Base-by-base conservation (phyloP, 2,888 invertebrate genomes). In the Tipula lateralis region DNA sequence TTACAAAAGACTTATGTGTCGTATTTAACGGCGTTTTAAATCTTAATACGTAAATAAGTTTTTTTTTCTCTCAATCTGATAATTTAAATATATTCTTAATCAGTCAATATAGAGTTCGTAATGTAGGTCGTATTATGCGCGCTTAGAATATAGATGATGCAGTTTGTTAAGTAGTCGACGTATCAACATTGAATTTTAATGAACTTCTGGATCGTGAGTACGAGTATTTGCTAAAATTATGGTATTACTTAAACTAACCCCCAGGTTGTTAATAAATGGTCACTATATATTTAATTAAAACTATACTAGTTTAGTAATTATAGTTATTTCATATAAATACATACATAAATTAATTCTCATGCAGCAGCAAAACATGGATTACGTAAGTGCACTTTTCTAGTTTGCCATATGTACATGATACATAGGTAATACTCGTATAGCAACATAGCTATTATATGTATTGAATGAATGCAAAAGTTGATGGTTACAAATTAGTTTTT, bases 381-480 rank as follows among this genome's bases (percentile, higher is more conserved):
- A 66, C 66, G 66, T 66, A 66, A 66, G 66, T 66, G 24, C n/a
- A n/a, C 12, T 24, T 19, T 24, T 66, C 66, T 6, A 66, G 13
- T 66, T 66, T 9, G 24, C 66, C 24, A 24, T 24, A 66, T 44
- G 16, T n/a, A n/a, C 44, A 44, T 44, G 6, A n/a, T n/a, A n/a
- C 0, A 13, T 44, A 44, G 44, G n/a, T 44, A 44, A n/a, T n/a
- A n/a, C n/a, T n/a, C n/a, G 44, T 44, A 16, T 9, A 66, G 19
- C 12, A 66, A 66, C 66, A 24, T 66, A 24, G 16, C 4, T 19
- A 19, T 6, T 19, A n/a, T 50, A 50, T 6, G 16, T 24, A 66
- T 66, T 66, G 66, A 66, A 24, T 66, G 66, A 66, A 66, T 66
- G 66, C 66, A 66, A 66, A 66, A 66, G 7, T 66, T 66, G 66